Percentiles rank a stretch among this genome's conserved stretches.
These are phyloP conservation scores for Artemia franciscana DNA, from an alignment of 1,140 invertebrate species.

Conservation along the genomic window DNA sequence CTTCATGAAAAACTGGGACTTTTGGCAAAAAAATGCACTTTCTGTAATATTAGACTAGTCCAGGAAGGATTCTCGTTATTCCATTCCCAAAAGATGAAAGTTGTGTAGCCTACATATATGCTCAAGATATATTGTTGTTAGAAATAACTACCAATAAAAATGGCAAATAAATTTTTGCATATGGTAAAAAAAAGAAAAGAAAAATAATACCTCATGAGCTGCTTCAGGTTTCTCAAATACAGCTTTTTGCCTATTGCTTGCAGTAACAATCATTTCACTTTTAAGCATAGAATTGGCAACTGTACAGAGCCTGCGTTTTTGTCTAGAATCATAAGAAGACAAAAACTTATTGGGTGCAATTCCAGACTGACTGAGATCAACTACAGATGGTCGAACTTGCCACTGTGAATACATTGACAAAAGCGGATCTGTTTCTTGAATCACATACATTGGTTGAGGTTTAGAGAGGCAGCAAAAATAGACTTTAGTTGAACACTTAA, in stretches of 20 bases:
- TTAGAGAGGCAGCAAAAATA: conserved; percentile 80
- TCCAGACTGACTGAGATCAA: conserved; percentile 39
- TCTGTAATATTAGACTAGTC: too few relatives aligned
- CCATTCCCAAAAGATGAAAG: too few relatives aligned
- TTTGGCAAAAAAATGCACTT: too few relatives aligned
- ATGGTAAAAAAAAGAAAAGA: neutral
- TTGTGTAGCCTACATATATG: too few relatives aligned
- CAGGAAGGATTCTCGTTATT: too few relatives aligned
- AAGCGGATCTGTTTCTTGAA: conserved; percentile 43
- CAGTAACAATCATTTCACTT: conserved; percentile 30
- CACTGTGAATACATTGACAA: conserved; percentile 97
- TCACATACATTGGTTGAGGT: conserved; percentile 81
- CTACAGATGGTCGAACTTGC: conserved; percentile 35
- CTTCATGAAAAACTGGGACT: too few relatives aligned
- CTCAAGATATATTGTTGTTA: too few relatives aligned
- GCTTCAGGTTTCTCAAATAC: neutral
- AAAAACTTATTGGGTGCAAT: conserved; percentile 37
- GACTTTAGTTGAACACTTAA: conserved; percentile 67
- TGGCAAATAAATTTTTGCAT: too few relatives aligned
- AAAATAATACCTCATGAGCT: neutral
- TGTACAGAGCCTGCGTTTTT: conserved; percentile 31
- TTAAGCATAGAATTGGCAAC: conserved; percentile 28
- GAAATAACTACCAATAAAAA: too few relatives aligned
- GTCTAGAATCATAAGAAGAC: conserved; percentile 32
- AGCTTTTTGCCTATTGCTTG: neutral